Evolutionary conservation across 2,797 vertebrate species (phyloP).

Genomic region (Peromyscus eremicus): DNA sequence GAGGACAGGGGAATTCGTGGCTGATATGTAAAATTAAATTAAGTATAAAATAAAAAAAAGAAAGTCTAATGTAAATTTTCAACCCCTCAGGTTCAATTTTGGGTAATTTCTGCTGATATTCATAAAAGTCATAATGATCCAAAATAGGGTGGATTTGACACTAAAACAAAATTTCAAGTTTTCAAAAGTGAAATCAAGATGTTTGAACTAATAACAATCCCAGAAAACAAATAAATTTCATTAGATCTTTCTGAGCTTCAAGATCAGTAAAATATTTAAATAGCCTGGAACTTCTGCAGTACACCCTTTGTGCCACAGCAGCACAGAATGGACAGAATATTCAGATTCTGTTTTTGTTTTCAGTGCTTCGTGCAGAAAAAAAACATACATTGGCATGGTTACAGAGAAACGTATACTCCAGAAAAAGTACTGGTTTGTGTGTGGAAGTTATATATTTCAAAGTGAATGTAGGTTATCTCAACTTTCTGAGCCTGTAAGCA

Average conservation of each 20-base stretch:
- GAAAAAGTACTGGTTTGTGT: constrained; percentile 14
- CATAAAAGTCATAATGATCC: constrained; percentile 8
- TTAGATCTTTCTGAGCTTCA: constrained; percentile 36
- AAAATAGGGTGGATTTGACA: constrained; percentile 31
- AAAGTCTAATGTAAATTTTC: constrained; percentile 45
- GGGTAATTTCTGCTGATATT: constrained; percentile 48
- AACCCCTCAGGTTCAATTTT: not conserved
- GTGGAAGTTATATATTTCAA: not conserved
- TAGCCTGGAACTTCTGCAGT: constrained; percentile 30
- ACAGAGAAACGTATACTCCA: not conserved
- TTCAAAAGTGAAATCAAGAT: constrained; percentile 48
- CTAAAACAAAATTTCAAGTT: constrained; percentile 38
- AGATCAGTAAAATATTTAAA: constrained; percentile 42
- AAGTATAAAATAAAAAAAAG: no score
- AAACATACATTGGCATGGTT: not conserved
- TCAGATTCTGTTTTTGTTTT: constrained; percentile 50
- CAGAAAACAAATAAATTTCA: constrained; percentile 72
- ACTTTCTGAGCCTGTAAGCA: not conserved
- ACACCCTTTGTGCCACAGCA: constrained; percentile 2
- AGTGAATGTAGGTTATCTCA: constrained; percentile 25
- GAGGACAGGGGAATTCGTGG: no score
- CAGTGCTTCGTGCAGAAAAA: constrained; percentile 41
- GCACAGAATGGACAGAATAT: constrained; percentile 10
- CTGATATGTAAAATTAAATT: no score
- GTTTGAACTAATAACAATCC: not conserved